Conservation (phyloP, 2,113 vertebrate genomes). For the Nycticryphes semicollaris region DNA sequence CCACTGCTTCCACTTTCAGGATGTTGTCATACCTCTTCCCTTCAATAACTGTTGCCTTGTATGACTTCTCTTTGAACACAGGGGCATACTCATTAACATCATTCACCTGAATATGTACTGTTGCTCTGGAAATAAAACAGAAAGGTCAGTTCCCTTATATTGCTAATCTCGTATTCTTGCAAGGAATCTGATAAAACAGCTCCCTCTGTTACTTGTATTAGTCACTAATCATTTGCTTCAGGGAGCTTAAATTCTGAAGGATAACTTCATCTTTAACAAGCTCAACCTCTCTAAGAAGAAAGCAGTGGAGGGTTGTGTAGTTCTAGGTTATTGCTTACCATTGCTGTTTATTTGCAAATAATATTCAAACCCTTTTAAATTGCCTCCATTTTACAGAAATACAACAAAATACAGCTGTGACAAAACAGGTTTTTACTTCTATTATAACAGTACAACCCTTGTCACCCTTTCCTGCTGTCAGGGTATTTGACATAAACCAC, state of each 20-base stretch:
- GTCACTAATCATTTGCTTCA: too few species aligned
- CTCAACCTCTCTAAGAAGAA: not conserved
- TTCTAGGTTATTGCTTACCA: not conserved
- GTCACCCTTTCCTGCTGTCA: not conserved
- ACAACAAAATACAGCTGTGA: not conserved
- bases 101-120: slow-evolving; percentile 96
- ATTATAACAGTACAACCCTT: not conserved
- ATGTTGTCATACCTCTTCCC: slow-evolving; percentile 88
- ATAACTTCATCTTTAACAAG: too few species aligned
- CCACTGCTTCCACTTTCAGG: slow-evolving; percentile 90
- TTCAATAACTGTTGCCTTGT: slow-evolving; percentile 89
- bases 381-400: not conserved
- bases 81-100: slow-evolving; percentile 95
- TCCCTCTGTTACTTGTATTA: not conserved
- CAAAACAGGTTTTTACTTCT: not conserved
- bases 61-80: slow-evolving; percentile 95
- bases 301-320: not conserved
- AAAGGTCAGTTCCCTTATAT: not conserved
- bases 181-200: not conserved
- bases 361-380: not conserved
- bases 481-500: not conserved
- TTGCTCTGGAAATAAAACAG: slow-evolving; percentile 77
- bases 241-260: too few species aligned
- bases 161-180: not conserved
- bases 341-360: not conserved